phyloP scores from a whole-genome alignment of 1,140 invertebrate species.

The Atta texana region DNA sequence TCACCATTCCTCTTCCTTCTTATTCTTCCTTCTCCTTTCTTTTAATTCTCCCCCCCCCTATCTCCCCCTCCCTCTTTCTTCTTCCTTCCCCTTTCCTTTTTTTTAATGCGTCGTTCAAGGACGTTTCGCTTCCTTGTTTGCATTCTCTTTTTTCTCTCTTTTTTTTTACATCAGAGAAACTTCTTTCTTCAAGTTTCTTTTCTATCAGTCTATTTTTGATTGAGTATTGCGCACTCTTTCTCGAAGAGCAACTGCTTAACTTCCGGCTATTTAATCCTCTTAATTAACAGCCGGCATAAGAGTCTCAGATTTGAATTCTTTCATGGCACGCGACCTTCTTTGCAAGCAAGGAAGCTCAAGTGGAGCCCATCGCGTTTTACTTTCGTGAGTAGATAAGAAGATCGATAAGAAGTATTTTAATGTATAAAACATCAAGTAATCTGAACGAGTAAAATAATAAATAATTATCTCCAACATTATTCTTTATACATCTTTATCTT shows the following conservation, averaged over 20 bases:
- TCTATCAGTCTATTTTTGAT: constrained; percentile 53
- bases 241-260: constrained; percentile 61
- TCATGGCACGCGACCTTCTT: constrained; percentile 65
- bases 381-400: constrained; percentile 9
- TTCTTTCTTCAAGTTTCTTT: constrained; percentile 52
- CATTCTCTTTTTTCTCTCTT: constrained; percentile 33
- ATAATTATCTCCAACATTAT: not conserved
- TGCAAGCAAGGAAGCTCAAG: not conserved
- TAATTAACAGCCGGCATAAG: constrained; percentile 66
- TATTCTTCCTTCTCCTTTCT: not conserved
- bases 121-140: constrained; percentile 33
- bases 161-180: constrained; percentile 17
- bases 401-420: not conserved
- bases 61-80: not conserved
- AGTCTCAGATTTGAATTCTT: constrained; percentile 57
- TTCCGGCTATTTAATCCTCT: constrained; percentile 72
- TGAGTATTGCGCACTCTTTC: constrained; percentile 34
- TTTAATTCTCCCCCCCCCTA: not conserved
- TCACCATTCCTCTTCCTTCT: constrained; percentile 64
- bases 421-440: constrained; percentile 13
- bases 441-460: not conserved
- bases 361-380: constrained; percentile 31
- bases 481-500: not conserved
- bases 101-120: constrained; percentile 48
- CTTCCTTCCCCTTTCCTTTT: not conserved